phyloP scores from a whole-genome alignment of 1,140 invertebrate species.

The Drosophila malerkotliana region DNA sequence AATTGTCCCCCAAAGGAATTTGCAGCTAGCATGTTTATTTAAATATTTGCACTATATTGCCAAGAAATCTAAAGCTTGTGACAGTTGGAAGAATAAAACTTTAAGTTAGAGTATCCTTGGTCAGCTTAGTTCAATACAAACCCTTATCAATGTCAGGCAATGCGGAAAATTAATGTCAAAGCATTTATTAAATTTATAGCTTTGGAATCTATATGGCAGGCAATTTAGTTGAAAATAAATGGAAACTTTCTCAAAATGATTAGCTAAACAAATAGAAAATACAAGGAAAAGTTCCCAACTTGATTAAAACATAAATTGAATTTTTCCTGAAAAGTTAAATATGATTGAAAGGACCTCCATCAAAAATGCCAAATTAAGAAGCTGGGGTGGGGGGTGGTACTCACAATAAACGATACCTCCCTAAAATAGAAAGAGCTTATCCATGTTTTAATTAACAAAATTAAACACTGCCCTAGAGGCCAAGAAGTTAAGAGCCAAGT shows the following conservation, averaged over 20 bases:
- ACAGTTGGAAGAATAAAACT: neutral
- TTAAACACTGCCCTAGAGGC: neutral
- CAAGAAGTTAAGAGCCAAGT: neutral
- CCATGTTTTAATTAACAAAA: slow-evolving; percentile 4
- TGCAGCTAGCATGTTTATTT: slow-evolving; percentile 4
- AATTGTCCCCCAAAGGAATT: slow-evolving; percentile 19
- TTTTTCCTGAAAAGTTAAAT: neutral
- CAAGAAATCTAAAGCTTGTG: neutral
- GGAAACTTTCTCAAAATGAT: neutral
- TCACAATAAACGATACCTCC: neutral
- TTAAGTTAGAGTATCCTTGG: slow-evolving; percentile 8
- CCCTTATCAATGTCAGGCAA: slow-evolving; percentile 37
- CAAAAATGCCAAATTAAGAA: slow-evolving; percentile 1
- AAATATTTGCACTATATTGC: neutral
- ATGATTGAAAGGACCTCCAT: slow-evolving; percentile 4
- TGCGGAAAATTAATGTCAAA: slow-evolving; percentile 12
- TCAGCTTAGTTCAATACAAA: neutral
- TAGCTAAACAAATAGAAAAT: neutral
- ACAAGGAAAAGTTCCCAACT: neutral
- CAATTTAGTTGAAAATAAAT: neutral
- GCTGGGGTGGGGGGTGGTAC: neutral
- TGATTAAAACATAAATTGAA: slow-evolving; percentile 7
- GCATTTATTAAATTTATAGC: neutral
- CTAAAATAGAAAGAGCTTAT: slow-evolving; percentile 6
- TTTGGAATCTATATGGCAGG: neutral